Percentiles rank a stretch among this genome's conserved stretches.
Evolutionary conservation across 2,113 vertebrate species (phyloP).

Genomic region (Ailuropoda melanoleuca): DNA sequence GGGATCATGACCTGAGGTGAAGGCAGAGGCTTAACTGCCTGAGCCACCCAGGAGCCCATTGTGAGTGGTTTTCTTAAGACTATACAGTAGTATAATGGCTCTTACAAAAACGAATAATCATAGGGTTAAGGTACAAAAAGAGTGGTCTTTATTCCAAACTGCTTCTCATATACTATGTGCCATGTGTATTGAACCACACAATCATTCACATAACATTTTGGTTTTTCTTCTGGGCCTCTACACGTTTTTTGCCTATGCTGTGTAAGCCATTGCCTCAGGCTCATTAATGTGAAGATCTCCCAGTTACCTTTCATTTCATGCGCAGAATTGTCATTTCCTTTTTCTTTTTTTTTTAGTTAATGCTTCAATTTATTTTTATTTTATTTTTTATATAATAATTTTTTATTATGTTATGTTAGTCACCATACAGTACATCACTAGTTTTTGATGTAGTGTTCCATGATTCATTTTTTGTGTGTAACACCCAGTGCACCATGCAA

Average conservation of each 20-base stretch:
- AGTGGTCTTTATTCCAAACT: neutral
- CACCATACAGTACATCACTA: too few relatives aligned
- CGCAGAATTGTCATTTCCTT: neutral
- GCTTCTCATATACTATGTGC: too few relatives aligned
- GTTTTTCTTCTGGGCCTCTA: neutral
- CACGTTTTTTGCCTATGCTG: neutral
- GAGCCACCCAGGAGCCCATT: accelerated
- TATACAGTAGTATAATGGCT: neutral
- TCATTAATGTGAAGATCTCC: neutral
- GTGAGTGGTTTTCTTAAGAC: neutral
- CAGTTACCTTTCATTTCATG: neutral
- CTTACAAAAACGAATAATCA: neutral
- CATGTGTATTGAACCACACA: neutral
- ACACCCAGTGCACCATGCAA: too few relatives aligned
- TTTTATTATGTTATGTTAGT: too few relatives aligned
- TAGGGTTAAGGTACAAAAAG: neutral
- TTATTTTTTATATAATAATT: too few relatives aligned
- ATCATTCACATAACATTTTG: neutral
- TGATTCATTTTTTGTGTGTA: too few relatives aligned
- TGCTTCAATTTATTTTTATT: too few relatives aligned
- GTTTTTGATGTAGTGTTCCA: too few relatives aligned
- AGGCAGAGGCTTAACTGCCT: neutral
- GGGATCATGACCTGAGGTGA: neutral
- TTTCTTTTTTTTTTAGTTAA: too few relatives aligned
- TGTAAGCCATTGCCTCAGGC: neutral